Conservation (phyloP, 2,113 vertebrate species). For the Dolichotis patagonum region DNA sequence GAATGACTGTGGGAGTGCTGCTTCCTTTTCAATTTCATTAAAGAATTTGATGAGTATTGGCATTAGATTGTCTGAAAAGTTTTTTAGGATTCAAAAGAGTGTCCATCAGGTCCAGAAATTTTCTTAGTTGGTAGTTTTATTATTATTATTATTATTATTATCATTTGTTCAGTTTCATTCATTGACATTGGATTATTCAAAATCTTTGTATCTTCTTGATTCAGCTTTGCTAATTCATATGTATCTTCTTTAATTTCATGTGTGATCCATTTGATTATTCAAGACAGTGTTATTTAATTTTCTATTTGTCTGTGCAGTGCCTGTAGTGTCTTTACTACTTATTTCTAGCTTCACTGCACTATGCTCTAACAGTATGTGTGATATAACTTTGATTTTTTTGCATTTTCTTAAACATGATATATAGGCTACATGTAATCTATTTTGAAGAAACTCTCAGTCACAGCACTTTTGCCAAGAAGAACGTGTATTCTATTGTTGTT, state of each 20-base stretch:
- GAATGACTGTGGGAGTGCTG: not conserved
- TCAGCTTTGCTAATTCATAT: not conserved
- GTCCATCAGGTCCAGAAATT: not conserved
- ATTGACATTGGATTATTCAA: not conserved
- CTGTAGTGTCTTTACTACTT: not conserved
- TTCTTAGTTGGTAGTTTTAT: not conserved
- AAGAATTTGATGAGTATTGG: not conserved
- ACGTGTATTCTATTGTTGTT: not conserved
- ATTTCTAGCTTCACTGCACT: not conserved
- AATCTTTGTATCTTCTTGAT: not conserved
- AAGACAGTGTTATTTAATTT: not conserved
- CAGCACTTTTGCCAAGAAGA: too few species aligned
- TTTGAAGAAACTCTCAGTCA: not conserved
- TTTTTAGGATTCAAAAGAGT: not conserved
- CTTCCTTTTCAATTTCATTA: not conserved
- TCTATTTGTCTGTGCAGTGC: not conserved
- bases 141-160: not conserved
- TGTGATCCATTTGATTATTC: not conserved
- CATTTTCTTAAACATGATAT: not conserved
- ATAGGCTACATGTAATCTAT: not conserved
- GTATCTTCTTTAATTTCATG: not conserved
- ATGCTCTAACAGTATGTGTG: not conserved
- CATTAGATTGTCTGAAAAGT: not conserved
- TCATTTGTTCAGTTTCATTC: not conserved
- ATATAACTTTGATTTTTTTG: not conserved